A percentile compares a stretch with the other conserved stretches of the same genome.
Evolutionary conservation across 2,888 invertebrate species (phyloP).

Genomic region (Parelbella ahira): DNA sequence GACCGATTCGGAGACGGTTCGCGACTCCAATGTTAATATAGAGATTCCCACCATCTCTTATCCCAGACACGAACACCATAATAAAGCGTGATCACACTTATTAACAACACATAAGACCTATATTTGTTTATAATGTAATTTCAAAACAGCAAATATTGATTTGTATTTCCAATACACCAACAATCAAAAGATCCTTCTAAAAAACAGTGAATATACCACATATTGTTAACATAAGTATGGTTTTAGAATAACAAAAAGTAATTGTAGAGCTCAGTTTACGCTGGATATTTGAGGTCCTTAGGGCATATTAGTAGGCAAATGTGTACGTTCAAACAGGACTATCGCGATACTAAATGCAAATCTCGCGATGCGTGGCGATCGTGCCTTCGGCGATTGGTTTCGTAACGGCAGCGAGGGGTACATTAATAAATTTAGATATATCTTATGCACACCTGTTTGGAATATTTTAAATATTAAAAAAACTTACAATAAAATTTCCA

Average conservation of each 20-base stretch:
- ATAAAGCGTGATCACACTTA: background rate
- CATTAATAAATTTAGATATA: constrained; percentile 9
- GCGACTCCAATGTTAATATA: constrained; percentile 32
- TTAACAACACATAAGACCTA: background rate
- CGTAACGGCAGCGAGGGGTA: constrained; percentile 6
- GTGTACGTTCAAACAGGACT: constrained; percentile 46
- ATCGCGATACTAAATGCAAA: constrained; percentile 53
- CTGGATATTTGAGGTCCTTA: too few species aligned
- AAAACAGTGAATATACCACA: too few species aligned
- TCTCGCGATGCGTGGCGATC: constrained; percentile 25
- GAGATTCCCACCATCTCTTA: constrained; percentile 27
- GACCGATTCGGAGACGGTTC: constrained; percentile 32
- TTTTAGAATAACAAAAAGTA: background rate
- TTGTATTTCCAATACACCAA: constrained; percentile 2
- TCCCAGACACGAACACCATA: background rate
- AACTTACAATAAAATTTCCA: too few species aligned
- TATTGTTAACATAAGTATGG: too few species aligned
- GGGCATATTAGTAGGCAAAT: constrained; percentile 50
- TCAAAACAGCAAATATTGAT: background rate
- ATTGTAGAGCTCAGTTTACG: too few species aligned
- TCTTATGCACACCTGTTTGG: constrained; percentile 7
- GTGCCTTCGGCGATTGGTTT: constrained; percentile 13
- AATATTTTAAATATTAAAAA: constrained; percentile 1
- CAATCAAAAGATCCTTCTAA: constrained; percentile 6
- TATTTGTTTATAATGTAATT: too few species aligned